phyloP scores from a whole-genome alignment of 1,140 invertebrate species.

The Apis laboriosa region DNA sequence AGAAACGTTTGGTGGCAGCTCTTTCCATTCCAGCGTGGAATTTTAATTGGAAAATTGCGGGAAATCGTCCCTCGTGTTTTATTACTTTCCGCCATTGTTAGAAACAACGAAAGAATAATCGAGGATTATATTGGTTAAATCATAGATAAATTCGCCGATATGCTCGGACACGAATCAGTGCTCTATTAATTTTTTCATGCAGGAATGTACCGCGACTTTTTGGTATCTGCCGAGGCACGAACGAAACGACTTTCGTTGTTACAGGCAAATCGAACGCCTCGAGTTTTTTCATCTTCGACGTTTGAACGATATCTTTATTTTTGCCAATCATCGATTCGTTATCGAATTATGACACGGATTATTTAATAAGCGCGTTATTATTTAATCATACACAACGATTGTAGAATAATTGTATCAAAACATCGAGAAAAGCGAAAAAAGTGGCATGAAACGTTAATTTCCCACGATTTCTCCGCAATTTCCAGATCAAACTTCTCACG shows the following conservation, averaged over 20 bases:
- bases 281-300: background rate
- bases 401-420: too few species aligned
- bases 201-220: constrained; percentile 3
- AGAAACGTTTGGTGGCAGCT: background rate
- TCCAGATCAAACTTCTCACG: background rate
- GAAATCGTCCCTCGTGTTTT: constrained; percentile 1
- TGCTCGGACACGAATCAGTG: constrained; percentile 14
- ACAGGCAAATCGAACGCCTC: background rate
- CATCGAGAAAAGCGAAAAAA: too few species aligned
- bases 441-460: too few species aligned
- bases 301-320: background rate
- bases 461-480: too few species aligned
- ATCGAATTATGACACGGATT: too few species aligned
- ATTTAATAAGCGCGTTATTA: too few species aligned
- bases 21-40: constrained; percentile 1
- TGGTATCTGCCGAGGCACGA: background rate
- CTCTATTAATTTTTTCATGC: constrained; percentile 34
- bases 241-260: background rate
- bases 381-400: too few species aligned
- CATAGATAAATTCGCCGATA: constrained; percentile 54
- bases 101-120: constrained; percentile 23
- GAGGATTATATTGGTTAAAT: constrained; percentile 54
- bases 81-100: constrained; percentile 7
- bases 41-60: constrained; percentile 9
- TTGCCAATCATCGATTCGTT: too few species aligned